Base-by-base conservation (phyloP, 2,888 invertebrate species). In the Siphlonurus alternatus region DNA sequence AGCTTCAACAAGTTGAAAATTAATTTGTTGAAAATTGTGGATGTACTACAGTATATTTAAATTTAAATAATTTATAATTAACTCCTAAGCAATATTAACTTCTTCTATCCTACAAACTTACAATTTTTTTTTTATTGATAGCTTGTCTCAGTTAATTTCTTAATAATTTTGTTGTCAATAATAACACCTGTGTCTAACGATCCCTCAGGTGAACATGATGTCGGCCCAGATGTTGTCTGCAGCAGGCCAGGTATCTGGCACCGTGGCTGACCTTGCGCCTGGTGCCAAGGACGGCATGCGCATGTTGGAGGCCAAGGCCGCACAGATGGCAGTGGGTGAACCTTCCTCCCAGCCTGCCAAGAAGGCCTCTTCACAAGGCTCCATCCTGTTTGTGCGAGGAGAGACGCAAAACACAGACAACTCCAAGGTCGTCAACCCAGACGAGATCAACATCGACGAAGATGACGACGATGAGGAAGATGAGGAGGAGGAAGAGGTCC, bases 211-310 rank as follows among this genome's bases (percentile, higher is more conserved):
- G n/a, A 98, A 98, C 75, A 97, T 96, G 89, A 97, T 98, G 95
- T 93, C 95, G 18, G 95, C 96, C 0, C 97, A 97, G 76, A 95
- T 97, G 89, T 79, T 96, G 70, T 91, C 88, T 70, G 89, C 88
- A 22, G 83, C 85, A 54, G 80, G 81, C 20, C 81, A 81, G 70
- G 80, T 80, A 63, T 80, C 84, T 53, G 84, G 86, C 20, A 85
- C 87, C 24, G 78, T 86, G 61, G 86, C 86, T 1, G 87, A 87
- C 73, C 79, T 87, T 66, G 85, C 87, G 25, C 86, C 87, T 51
- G 88, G 86, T 25, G 84, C 84, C 70, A 84, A 87, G 70, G 93
- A 93, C 77, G 90, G 89, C 7, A 94, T 94, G 93, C 82, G 89
- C 70, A 80, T 91, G 79, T 76, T 94, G 63, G 93, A 94, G 75